phyloP scores from a whole-genome alignment of 2,113 vertebrate genomes.

The Vanacampus margaritifer region DNA sequence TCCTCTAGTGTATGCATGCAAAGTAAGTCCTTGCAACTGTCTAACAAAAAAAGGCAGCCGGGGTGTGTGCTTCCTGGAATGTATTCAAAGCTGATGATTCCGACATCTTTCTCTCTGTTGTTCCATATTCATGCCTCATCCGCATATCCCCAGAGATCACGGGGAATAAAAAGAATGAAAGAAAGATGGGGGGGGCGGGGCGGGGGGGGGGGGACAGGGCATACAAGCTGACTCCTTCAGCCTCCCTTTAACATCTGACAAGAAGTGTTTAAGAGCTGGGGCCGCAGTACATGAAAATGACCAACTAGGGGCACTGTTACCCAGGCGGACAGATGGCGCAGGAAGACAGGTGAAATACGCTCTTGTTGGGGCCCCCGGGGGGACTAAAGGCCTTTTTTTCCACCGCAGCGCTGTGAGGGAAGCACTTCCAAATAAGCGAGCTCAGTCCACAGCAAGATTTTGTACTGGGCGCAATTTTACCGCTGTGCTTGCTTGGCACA shows the following conservation, averaged over 20 bases:
- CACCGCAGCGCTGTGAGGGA: constrained; percentile 65
- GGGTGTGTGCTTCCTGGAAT: constrained; percentile 30
- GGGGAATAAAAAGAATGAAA: not conserved
- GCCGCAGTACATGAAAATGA: constrained; percentile 26
- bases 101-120: constrained; percentile 37
- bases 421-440: constrained; percentile 72
- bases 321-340: constrained; percentile 40
- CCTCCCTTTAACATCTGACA: constrained; percentile 40
- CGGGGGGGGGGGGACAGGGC: not conserved
- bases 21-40: not conserved
- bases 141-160: constrained; percentile 52
- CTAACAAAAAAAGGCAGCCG: not conserved
- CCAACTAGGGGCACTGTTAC: constrained; percentile 75
- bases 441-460: constrained; percentile 61
- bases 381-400: constrained; percentile 57
- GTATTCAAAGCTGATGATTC: constrained; percentile 37
- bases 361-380: constrained; percentile 51
- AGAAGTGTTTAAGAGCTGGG: constrained; percentile 26
- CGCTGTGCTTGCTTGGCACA: constrained; percentile 54
- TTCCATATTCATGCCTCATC: constrained; percentile 53
- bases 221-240: constrained; percentile 36
- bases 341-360: constrained; percentile 28
- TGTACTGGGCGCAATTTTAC: constrained; percentile 60
- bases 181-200: not conserved
- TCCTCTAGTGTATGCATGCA: not conserved